Conservation (phyloP, 2,113 vertebrate species). For the Poeciliopsis retropinna region DNA sequence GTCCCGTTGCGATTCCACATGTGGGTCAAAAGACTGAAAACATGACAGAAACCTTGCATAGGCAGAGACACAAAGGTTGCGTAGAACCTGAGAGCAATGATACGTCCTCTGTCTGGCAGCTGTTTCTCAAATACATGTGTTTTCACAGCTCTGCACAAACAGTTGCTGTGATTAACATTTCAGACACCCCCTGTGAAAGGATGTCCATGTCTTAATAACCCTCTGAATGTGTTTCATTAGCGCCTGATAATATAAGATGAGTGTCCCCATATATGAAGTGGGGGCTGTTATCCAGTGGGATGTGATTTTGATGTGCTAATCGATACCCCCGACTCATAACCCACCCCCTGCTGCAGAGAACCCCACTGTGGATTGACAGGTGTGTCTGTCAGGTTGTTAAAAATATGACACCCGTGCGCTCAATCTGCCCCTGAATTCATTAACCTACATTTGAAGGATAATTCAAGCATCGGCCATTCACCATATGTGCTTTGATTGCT, state of each 20-base stretch:
- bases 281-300: slow-evolving; percentile 41
- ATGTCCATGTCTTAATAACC: slow-evolving; percentile 77
- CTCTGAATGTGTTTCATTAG: slow-evolving; percentile 78
- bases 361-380: slow-evolving; percentile 58
- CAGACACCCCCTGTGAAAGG: slow-evolving; percentile 56
- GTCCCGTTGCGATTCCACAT: no score
- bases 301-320: slow-evolving; percentile 45
- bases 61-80: slow-evolving; percentile 44
- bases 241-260: slow-evolving; percentile 69
- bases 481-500: slow-evolving; percentile 77
- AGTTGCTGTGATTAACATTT: slow-evolving; percentile 73
- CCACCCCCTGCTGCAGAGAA: slow-evolving; percentile 1
- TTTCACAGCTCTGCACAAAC: slow-evolving; percentile 48
- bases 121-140: background rate
- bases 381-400: slow-evolving; percentile 64
- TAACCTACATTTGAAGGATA: slow-evolving; percentile 80
- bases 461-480: slow-evolving; percentile 60
- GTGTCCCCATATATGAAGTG: slow-evolving; percentile 54
- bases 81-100: slow-evolving; percentile 38
- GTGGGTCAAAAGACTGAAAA: no score
- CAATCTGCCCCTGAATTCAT: slow-evolving; percentile 75
- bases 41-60: slow-evolving; percentile 18
- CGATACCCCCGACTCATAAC: slow-evolving; percentile 32
- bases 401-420: slow-evolving; percentile 55
- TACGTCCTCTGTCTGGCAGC: background rate